Evolutionary conservation across 2,888 invertebrate genomes (phyloP), one percentile per base, ranked within the genome.

Genomic region (Stegana nigrithorax): DNA sequence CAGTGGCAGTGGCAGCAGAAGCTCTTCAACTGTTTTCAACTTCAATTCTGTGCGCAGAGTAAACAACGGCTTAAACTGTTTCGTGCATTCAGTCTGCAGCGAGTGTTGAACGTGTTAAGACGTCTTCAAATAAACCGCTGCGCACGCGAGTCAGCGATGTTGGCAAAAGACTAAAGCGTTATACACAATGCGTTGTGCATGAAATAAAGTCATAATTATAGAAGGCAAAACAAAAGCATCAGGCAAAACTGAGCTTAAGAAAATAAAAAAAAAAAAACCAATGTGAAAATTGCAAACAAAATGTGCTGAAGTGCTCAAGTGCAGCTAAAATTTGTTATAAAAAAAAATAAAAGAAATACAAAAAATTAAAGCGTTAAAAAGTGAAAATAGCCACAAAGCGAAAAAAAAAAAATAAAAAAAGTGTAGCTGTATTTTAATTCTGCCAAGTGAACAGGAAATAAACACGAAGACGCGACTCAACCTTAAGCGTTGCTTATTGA

Each of bases 51-150:
- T n/a, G 36, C 36, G 23, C 57, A 29, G 39, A 14, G 21, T 10
- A 36, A 7, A 14, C 10, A 36, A 26, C 64, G 36, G 21, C 23
- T 1, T 68, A 73, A 71, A 50, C 60, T 64, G 53, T 42, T 50
- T 27, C 42, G 42, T 57, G 32, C 32, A 39, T 8, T 66, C 83
- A 82, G 83, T 82, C 71, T 58, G 68, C 74, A 79, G 72, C 73
- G 80, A 80, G 81, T 79, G 73, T 80, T 83, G 73, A 80, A 67
- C 74, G 75, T 70, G 80, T 72, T 72, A 72, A 68, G 80, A 81
- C 82, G 78, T 75, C 64, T n/a, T 8, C 6, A 36, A 55, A 17
- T 64, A 50, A 25, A n/a, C n/a, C 44, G 7, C 29, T 19, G 44
- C 44, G 32, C 21, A 17, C 25, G 25, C 10, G n/a, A 36, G 36